Conservation (phyloP, 2,888 invertebrate genomes). For the Microctonus brassicae region DNA sequence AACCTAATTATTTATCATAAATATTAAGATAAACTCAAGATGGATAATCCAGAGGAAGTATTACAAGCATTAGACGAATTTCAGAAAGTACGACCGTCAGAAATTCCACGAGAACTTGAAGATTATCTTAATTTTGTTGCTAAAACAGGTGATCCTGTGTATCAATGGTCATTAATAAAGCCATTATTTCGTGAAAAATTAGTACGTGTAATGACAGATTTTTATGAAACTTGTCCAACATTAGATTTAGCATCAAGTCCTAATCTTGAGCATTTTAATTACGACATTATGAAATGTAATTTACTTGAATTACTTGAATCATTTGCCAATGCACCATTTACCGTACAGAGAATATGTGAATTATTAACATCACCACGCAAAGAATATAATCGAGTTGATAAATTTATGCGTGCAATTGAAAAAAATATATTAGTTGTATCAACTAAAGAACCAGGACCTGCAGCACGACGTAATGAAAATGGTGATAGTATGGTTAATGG, state of each 20-base stretch:
- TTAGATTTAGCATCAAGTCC: conserved; percentile 88
- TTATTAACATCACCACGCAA: conserved; percentile 90
- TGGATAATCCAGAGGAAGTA: conserved; percentile 91
- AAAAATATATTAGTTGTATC: conserved; percentile 91
- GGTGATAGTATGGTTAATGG: conserved; percentile 68
- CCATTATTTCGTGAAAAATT: conserved; percentile 90
- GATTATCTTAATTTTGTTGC: conserved; percentile 92
- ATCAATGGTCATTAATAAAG: conserved; percentile 91
- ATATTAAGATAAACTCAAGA: conserved; percentile 54
- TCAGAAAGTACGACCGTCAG: conserved; percentile 82
- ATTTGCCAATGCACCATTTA: conserved; percentile 93
- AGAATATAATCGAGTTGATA: conserved; percentile 96
- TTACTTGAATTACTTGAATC: conserved; percentile 85
- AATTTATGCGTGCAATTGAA: conserved; percentile 96
- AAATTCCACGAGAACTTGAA: conserved; percentile 89
- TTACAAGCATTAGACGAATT: conserved; percentile 87
- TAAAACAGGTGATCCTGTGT: conserved; percentile 93
- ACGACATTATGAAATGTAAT: conserved; percentile 88
- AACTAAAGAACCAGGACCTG: conserved; percentile 71
- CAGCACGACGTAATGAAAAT: conserved; percentile 64
- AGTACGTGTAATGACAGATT: conserved; percentile 87
- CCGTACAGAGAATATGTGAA: conserved; percentile 96
- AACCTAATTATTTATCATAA: neutral
- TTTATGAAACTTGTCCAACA: conserved; percentile 83
- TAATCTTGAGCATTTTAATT: conserved; percentile 92